Evolutionary conservation across 2,888 invertebrate species (phyloP).

Genomic region (Amblyjoppa fuscipennis): DNA sequence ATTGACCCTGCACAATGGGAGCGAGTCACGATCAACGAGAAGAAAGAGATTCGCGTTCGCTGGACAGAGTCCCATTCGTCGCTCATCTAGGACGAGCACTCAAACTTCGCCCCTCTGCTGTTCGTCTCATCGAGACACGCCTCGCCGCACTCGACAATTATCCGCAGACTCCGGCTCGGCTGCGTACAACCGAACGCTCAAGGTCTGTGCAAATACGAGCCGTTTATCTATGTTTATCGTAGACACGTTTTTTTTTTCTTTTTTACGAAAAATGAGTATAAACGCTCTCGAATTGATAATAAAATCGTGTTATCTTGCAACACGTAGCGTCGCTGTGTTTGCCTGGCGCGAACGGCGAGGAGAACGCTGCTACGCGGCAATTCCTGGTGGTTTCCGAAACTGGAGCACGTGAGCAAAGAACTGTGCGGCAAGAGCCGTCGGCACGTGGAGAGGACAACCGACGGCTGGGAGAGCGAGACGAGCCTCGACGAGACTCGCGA

Average conservation of each 20-base stretch:
- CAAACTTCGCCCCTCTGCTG: constrained; percentile 28
- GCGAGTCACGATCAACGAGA: constrained; percentile 49
- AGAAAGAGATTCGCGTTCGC: constrained; percentile 27
- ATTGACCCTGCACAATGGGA: constrained; percentile 72
- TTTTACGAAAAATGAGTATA: neutral
- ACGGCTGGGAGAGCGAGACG: constrained; percentile 68
- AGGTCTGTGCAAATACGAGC: constrained; percentile 33
- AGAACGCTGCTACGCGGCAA: constrained; percentile 72
- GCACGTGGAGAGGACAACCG: constrained; percentile 61
- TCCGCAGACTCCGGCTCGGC: constrained; percentile 43
- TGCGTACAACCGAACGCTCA: constrained; percentile 57
- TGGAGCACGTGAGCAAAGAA: constrained; percentile 76
- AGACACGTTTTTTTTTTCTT: neutral
- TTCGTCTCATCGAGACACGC: neutral
- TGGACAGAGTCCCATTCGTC: constrained; percentile 35
- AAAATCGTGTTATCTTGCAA: constrained; percentile 12
- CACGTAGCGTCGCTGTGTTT: constrained; percentile 71
- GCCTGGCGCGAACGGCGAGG: constrained; percentile 67
- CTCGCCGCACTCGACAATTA: constrained; percentile 23
- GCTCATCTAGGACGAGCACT: constrained; percentile 38
- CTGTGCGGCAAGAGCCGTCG: constrained; percentile 70
- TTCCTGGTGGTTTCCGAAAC: constrained; percentile 75
- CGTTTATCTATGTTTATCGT: constrained; percentile 4
- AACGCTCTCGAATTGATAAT: neutral
- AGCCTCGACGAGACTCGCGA: constrained; percentile 77